A percentile compares a stretch with the other conserved stretches of the same genome.
phyloP scores from a whole-genome alignment of 1,140 invertebrate species.

The Aphelinus certus region DNA sequence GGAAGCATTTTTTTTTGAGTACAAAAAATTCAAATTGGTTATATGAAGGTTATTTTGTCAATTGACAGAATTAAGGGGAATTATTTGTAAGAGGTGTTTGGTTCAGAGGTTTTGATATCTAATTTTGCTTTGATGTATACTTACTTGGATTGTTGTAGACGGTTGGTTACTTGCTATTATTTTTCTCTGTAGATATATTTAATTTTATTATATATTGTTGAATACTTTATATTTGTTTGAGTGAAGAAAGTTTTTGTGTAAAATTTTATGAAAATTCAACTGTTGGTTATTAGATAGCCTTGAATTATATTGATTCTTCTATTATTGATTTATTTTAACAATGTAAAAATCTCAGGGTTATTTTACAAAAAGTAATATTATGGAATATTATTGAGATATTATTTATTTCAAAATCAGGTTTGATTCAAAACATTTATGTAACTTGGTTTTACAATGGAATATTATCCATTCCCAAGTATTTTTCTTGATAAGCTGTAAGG shows the following conservation, averaged over 20 bases:
- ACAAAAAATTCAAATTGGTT: too few relatives aligned
- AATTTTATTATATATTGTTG: conserved; percentile 4
- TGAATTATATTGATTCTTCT: neutral
- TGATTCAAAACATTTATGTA: too few relatives aligned
- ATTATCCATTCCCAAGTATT: too few relatives aligned
- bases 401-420: neutral
- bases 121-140: neutral
- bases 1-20: conserved; percentile 11
- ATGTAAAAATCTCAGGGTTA: neutral
- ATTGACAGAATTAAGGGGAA: neutral
- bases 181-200: neutral
- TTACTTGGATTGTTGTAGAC: conserved; percentile 1
- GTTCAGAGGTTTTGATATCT: conserved; percentile 1
- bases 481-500: too few relatives aligned
- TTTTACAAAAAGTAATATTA: conserved; percentile 5
- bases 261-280: too few relatives aligned
- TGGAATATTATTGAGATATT: neutral
- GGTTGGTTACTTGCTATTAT: neutral
- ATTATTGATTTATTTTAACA: neutral
- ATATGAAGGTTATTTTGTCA: conserved; percentile 42
- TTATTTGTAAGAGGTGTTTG: conserved; percentile 2
- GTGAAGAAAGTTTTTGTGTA: neutral
- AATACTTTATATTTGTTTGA: neutral
- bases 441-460: too few relatives aligned
- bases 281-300: too few relatives aligned